A percentile compares a stretch with the other conserved stretches of the same genome.
These are phyloP conservation scores for Eumacrocentrus americanus DNA, from an alignment of 2,888 invertebrate species.

Conservation along the genomic window DNA sequence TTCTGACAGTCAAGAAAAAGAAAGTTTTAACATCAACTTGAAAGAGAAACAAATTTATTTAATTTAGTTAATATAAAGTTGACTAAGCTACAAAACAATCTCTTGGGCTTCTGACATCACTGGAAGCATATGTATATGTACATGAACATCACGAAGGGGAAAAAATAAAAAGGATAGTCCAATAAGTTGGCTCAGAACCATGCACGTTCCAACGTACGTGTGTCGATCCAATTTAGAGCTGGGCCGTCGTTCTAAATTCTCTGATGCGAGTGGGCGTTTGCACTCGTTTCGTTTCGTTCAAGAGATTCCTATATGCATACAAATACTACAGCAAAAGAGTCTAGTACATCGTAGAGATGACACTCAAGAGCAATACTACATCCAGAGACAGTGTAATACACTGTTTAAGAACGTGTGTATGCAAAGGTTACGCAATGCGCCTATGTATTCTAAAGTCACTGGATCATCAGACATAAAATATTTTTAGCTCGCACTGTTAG, in stretches of 20 bases:
- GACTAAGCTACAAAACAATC: no score
- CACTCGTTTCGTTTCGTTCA: conserved; percentile 35
- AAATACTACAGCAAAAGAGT: conserved; percentile 14
- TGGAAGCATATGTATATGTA: background rate
- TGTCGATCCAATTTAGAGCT: conserved; percentile 15
- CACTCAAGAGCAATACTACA: background rate
- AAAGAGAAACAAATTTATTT: no score
- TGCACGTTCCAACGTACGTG: background rate
- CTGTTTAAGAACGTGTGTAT: background rate
- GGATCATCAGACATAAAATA: conserved; percentile 21
- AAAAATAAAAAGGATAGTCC: background rate
- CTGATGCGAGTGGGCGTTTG: conserved; percentile 36
- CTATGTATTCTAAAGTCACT: conserved; percentile 22
- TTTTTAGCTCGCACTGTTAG: conserved; percentile 26
- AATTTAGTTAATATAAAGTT: no score
- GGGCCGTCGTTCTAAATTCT: conserved; percentile 36
- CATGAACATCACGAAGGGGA: background rate
- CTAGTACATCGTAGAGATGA: conserved; percentile 19
- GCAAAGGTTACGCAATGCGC: conserved; percentile 19
- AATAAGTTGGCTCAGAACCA: conserved; percentile 6
- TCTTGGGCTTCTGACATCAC: background rate
- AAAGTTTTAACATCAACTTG: background rate
- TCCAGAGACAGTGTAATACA: background rate
- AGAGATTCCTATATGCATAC: background rate
- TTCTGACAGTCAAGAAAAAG: background rate